A percentile compares a stretch with the other conserved stretches of the same genome.
Evolutionary conservation across 1,140 invertebrate species (phyloP).

Genomic region (Pseudomyrmex sp.): DNA sequence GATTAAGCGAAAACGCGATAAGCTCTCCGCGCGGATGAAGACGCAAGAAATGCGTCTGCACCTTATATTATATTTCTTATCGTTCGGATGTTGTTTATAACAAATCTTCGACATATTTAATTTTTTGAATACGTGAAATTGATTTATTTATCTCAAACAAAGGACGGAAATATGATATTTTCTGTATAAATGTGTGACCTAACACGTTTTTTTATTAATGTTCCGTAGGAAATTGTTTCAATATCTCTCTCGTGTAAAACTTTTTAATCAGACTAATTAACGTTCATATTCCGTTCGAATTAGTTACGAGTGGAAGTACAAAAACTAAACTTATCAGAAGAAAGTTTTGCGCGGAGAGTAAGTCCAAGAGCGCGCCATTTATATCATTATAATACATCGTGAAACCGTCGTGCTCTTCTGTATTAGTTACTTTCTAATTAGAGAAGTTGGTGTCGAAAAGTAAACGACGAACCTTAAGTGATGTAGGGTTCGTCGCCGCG

Average conservation of each 20-base stretch:
- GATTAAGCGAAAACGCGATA: too few relatives aligned
- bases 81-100: too few relatives aligned
- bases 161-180: too few relatives aligned
- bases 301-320: not conserved
- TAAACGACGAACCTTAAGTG: not conserved
- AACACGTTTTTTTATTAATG: not conserved
- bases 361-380: too few relatives aligned
- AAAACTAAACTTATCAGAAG: too few relatives aligned
- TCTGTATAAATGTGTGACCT: not conserved
- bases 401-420: not conserved
- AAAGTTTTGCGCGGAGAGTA: too few relatives aligned
- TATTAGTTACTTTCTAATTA: constrained; percentile 28
- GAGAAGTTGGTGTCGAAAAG: constrained; percentile 10
- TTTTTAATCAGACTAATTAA: constrained; percentile 32
- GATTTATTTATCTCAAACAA: too few relatives aligned
- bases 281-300: not conserved
- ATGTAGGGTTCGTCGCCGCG: not conserved
- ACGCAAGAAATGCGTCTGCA: not conserved
- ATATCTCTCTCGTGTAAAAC: not conserved
- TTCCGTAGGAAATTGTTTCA: not conserved
- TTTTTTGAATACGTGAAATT: too few relatives aligned
- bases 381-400: too few relatives aligned
- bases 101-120: too few relatives aligned
- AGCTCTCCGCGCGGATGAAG: not conserved
- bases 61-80: not conserved